A percentile compares a stretch with the other conserved stretches of the same genome.
Evolutionary conservation across 2,888 invertebrate genomes (phyloP).

Genomic region (Stenodema calcarata): DNA sequence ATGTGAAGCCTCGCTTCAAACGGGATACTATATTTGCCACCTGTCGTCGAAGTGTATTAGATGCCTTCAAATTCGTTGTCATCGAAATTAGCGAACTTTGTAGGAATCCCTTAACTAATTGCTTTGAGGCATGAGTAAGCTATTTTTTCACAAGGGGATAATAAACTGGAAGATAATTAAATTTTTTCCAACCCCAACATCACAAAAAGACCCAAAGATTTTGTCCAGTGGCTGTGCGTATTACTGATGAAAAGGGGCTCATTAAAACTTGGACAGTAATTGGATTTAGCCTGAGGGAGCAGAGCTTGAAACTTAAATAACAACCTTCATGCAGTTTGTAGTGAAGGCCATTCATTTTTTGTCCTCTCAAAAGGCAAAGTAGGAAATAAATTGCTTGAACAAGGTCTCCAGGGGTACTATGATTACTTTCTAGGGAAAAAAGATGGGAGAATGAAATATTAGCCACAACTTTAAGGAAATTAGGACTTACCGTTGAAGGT

Average conservation of each 20-base stretch:
- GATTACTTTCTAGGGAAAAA: not conserved
- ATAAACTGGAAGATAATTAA: not conserved
- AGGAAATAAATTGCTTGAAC: not conserved
- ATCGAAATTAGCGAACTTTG: too few relatives aligned
- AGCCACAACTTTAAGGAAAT: not conserved
- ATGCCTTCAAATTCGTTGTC: too few relatives aligned
- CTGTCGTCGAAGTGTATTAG: too few relatives aligned
- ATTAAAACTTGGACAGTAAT: slow-evolving; percentile 21
- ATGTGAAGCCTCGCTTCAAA: too few relatives aligned
- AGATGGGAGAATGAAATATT: not conserved
- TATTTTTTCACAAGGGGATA: not conserved
- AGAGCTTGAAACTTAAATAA: not conserved
- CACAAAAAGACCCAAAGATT: not conserved
- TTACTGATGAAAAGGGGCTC: slow-evolving; percentile 5
- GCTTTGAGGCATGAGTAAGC: not conserved
- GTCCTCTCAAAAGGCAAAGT: not conserved
- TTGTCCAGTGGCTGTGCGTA: not conserved
- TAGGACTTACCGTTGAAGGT: too few relatives aligned
- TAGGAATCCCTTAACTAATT: too few relatives aligned
- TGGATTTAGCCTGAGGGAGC: not conserved
- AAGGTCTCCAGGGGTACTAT: not conserved
- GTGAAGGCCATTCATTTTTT: not conserved
- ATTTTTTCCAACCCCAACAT: not conserved
- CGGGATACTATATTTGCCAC: too few relatives aligned
- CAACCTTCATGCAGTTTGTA: slow-evolving; percentile 3